A percentile compares a stretch with the other conserved stretches of the same genome.
phyloP scores from a whole-genome alignment of 2,888 invertebrate genomes.

The Schizotus pectinicornis region DNA sequence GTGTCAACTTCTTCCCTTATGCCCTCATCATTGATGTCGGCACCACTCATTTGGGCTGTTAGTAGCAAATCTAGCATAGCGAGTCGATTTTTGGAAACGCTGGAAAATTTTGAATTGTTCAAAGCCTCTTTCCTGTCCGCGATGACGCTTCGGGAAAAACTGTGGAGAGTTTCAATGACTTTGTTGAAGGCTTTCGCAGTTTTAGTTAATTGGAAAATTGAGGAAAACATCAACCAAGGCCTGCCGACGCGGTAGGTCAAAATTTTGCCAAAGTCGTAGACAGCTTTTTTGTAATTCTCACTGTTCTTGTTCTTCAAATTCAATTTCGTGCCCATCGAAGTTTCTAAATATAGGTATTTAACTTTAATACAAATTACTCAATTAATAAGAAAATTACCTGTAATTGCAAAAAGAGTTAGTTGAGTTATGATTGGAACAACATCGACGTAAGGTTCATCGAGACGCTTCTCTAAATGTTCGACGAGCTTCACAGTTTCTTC shows the following conservation, averaged over 20 bases:
- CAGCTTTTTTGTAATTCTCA: slow-evolving; percentile 28
- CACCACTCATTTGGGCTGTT: slow-evolving; percentile 59
- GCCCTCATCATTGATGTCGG: slow-evolving; percentile 59
- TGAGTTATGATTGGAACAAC: slow-evolving; percentile 33
- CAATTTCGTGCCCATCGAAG: slow-evolving; percentile 29
- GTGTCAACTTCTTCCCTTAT: slow-evolving; percentile 68
- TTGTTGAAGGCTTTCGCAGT: neutral
- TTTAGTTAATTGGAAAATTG: slow-evolving; percentile 13
- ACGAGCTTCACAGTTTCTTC: slow-evolving; percentile 34
- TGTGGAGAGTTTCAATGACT: slow-evolving; percentile 11
- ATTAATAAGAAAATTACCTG: too few species aligned
- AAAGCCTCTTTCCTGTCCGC: neutral
- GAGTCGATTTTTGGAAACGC: slow-evolving; percentile 52
- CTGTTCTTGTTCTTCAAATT: slow-evolving; percentile 3
- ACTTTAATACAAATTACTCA: neutral
- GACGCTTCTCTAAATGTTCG: slow-evolving; percentile 14
- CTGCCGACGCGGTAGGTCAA: slow-evolving; percentile 19
- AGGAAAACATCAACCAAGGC: slow-evolving; percentile 25
- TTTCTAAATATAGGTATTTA: slow-evolving; percentile 19
- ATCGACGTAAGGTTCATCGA: slow-evolving; percentile 14
- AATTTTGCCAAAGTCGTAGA: slow-evolving; percentile 25
- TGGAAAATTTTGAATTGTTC: neutral
- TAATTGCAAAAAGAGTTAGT: slow-evolving; percentile 24
- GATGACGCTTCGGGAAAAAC: neutral
- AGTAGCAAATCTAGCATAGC: slow-evolving; percentile 65